Evolutionary conservation across 2,797 vertebrate species (phyloP).

Genomic region (Acomys russatus): DNA sequence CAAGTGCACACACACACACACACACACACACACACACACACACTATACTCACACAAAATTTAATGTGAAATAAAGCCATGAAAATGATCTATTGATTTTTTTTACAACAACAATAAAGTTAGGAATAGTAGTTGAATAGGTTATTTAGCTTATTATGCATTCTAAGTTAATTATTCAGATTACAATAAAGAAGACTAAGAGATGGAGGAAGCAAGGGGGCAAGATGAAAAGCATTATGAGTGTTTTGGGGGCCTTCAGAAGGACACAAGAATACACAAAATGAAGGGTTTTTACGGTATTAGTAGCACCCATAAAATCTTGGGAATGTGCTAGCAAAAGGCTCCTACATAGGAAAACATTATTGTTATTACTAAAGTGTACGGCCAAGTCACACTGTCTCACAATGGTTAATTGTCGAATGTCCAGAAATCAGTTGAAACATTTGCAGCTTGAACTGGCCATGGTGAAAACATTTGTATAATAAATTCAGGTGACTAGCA

Average conservation of each 20-base stretch:
- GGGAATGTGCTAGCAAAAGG: background rate
- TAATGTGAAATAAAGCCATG: background rate
- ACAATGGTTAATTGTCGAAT: background rate
- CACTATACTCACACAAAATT: background rate
- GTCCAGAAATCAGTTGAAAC: background rate
- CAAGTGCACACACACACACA: background rate
- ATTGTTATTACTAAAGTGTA: background rate
- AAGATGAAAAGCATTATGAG: background rate
- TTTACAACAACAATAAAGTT: background rate
- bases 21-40: background rate
- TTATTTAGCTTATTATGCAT: background rate
- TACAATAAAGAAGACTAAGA: background rate
- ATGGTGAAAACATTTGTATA: background rate
- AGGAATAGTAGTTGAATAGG: background rate
- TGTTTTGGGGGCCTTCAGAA: background rate
- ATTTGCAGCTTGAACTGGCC: background rate
- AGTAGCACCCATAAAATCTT: background rate
- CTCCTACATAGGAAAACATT: background rate
- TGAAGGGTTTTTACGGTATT: background rate
- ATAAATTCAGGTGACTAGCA: background rate
- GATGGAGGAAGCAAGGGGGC: rapidly evolving
- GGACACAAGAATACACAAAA: background rate
- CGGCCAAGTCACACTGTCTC: no score
- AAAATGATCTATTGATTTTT: background rate
- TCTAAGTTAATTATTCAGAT: conserved; percentile 11